Percentiles rank a stretch among this genome's conserved stretches.
phyloP scores from a whole-genome alignment of 92 coral and sea anemone species.

The Epizoanthus ramosus region DNA sequence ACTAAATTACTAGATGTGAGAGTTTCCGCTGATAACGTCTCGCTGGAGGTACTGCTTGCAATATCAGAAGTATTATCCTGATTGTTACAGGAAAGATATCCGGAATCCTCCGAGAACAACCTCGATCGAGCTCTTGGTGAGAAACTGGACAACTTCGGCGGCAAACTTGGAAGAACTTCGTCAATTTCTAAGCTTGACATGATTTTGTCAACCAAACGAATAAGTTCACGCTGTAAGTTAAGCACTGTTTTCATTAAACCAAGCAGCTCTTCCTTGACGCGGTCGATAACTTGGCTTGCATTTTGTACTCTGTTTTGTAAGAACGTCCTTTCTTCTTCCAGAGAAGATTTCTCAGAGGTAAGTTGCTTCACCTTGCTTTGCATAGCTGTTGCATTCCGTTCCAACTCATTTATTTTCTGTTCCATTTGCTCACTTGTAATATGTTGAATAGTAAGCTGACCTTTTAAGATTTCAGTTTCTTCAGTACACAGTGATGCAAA shows the following conservation, averaged over 20 bases:
- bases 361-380: conserved; percentile 58
- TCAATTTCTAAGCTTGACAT: conserved; percentile 68
- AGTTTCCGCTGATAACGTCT: conserved; percentile 55
- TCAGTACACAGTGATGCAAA: conserved; percentile 78
- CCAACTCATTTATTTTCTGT: conserved; percentile 71
- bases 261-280: conserved; percentile 82
- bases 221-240: conserved; percentile 78
- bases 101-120: conserved; percentile 60
- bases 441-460: conserved; percentile 69
- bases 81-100: conserved; percentile 56
- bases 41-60: conserved; percentile 73
- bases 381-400: conserved; percentile 62
- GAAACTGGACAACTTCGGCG: conserved; percentile 30
- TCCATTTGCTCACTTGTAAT: conserved; percentile 64
- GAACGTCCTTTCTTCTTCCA: conserved; percentile 76
- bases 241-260: conserved; percentile 79
- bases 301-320: conserved; percentile 73
- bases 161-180: conserved; percentile 34
- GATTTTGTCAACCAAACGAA: conserved; percentile 71
- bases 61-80: conserved; percentile 59
- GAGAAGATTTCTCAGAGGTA: conserved; percentile 67
- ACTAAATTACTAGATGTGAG: conserved; percentile 52
- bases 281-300: conserved; percentile 76
- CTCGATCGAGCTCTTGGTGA: conserved; percentile 47
- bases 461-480: conserved; percentile 69